Evolutionary conservation across 2,797 vertebrate genomes (phyloP).

Genomic region (Hemitrygon akajei): DNA sequence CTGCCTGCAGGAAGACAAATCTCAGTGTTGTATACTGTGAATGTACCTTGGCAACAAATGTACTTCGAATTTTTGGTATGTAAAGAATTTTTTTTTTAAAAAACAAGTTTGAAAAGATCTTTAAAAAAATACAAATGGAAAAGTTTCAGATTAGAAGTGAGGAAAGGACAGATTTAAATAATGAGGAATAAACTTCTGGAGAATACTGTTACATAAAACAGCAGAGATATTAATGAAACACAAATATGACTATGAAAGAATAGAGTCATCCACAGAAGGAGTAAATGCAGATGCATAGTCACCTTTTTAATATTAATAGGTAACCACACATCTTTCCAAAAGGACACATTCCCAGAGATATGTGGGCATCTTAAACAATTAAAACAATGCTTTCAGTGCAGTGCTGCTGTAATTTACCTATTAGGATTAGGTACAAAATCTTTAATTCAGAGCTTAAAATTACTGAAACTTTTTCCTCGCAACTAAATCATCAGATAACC

Average conservation of each 20-base stretch:
- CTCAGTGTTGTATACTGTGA: too few relatives aligned
- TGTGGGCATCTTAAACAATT: not conserved
- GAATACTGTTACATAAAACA: not conserved
- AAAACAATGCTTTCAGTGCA: not conserved
- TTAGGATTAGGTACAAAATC: not conserved
- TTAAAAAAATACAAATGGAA: not conserved
- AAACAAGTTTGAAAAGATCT: not conserved
- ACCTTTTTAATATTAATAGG: constrained; percentile 41
- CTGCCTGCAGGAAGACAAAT: too few relatives aligned
- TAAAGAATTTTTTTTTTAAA: too few relatives aligned
- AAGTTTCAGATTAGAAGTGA: not conserved
- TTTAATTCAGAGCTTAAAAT: not conserved
- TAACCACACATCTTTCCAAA: constrained; percentile 37
- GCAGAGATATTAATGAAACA: not conserved
- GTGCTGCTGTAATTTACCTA: not conserved
- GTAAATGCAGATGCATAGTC: constrained; percentile 38
- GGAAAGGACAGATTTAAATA: not conserved
- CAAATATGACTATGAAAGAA: not conserved
- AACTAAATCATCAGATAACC: not conserved
- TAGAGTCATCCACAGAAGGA: not conserved
- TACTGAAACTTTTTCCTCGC: not conserved
- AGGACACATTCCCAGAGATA: not conserved
- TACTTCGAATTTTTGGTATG: too few relatives aligned
- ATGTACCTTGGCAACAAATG: too few relatives aligned
- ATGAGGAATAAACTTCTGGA: not conserved